Evolutionary conservation across 2,113 vertebrate species (phyloP), one percentile per base, ranked within the genome.

Genomic region (Lonchura striata): DNA sequence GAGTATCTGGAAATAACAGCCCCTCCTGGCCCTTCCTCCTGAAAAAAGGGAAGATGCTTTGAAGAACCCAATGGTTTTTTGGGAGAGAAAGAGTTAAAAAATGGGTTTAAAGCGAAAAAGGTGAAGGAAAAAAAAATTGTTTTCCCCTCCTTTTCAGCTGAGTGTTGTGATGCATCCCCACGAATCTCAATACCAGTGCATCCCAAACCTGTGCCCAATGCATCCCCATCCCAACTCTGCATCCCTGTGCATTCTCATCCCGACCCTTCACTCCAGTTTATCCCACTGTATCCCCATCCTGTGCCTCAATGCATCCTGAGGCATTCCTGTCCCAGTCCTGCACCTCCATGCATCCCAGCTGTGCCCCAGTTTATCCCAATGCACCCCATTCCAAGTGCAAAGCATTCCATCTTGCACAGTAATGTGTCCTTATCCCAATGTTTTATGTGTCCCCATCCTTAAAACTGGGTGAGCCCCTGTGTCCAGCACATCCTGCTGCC

Each of bases 391-490:
- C 31, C 63, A 28, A 70, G 21, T 30, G 27, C 10, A 41, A 1
- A 5, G 20, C 28, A 42, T 21, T 35, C 63, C 53, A 44, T 6
- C 69, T 75, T 24, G 13, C 44, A 25, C 14, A 41, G 52, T 4
- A 4, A 6, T 0, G 2, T 12, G 0, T 25, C 46, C 19, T 61
- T 22, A 9, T 11, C 33, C 49, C 41, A 25, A 3, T 2, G 1
- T 20, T 9, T 42, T 9, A 8, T 11, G 8, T 13, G 7, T 41
- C 17, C 57, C 39, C 24, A 69, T 7, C 35, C 37, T 11, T 11
- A 13, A 25, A 37, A 42, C 10, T 28, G 24, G 31, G 64, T 19
- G 11, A 70, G 4, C 1, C 20, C 23, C 1, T 21, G 0, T 20
- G 12, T 25, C 41, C 66, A 57, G 65, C 53, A 41, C 33, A 75